Base-by-base conservation (phyloP, 2,113 vertebrate genomes). In the Girardinichthys multiradiatus region DNA sequence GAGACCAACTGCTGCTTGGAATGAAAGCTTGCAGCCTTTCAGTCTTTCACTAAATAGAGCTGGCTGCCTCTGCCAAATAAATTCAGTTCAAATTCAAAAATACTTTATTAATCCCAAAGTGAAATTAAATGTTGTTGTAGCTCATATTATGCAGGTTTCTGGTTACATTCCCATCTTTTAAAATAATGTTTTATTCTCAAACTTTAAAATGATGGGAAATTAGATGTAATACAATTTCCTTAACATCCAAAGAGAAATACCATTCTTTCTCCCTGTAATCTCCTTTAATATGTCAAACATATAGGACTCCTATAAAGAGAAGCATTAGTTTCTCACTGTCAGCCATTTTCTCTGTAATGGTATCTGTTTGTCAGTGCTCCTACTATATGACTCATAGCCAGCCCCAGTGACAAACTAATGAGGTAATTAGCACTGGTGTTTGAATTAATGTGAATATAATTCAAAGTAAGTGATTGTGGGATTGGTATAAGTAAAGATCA, bases 371-470 rank as follows among this genome's bases (percentile, higher is more conserved):
- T 69, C 68, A 33, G 66, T 9, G 62, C 70, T 42, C 71, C 70
- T 77, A 72, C 66, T 39, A 67, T 11, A 27, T 57, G 54, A 84
- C 58, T 65, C 64, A 81, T 60, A 60, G 60, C 48, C 63, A 58
- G 42, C 71, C 74, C 65, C 65, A 79, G 31, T 68, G 30, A n/a
- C 57, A 71, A 75, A 70, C 73, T 59, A 87, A 72, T 42, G 17
- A 79, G 70, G 28, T 63, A 62, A 82, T 82, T 77, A 74, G 48
- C 37, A 42, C 63, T 26, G 39, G 24, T 68, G 19, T 6, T 1
- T 64, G 26, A 61, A n/a, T 64, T 51, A 21, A 9, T 61, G 58
- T 74, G 62, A 58, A 51, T 28, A 72, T 30, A 65, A 27, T 30
- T 35, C 12, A 63, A 48, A 42, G 28, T 10, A 51, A 45, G 27